Base-by-base conservation (phyloP, 1,140 invertebrate genomes). In the Melanaphis sacchari region DNA sequence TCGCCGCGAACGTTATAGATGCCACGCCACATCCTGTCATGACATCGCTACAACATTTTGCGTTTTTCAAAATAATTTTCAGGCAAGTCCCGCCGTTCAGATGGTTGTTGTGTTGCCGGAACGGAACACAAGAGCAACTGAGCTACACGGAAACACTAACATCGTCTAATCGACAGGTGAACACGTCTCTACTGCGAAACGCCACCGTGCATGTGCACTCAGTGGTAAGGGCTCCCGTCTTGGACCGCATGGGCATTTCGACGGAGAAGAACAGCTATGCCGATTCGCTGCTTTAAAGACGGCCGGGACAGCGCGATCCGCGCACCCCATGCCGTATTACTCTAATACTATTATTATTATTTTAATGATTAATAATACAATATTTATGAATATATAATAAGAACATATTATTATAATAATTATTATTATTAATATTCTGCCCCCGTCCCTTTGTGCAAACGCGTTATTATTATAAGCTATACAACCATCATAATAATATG, bases 71-170 rank as follows among this genome's bases (percentile, higher is more conserved):
- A n/a, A 76, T 26, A 52, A 52, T 85, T 94, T 93, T 22, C 93
- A 94, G 94, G 40, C 93, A 93, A 93, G 90, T 94, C 11, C 93
- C 93, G 9, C 94, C 94, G 11, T 92, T 94, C 52, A 91, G 84
- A 52, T 94, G 94, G 94, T 26, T 94, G 22, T 82, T 52, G 40
- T 94, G 94, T 66, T 94, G 94, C 84, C 81, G 93, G 24, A 93
- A 93, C 26, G 85, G 59, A n/a, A 93, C 46, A 38, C 87, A 82
- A 52, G 94, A 94, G n/a, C 93, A 93, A 54, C 36, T 90, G 46
- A 94, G 94, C 59, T 93, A 90, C 88, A 94, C 94, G 31, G 94
- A 94, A 93, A 94, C 94, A 40, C 84, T 94, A 49, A 94, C 94
- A 46, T 94, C 94, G 54, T 92, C 90, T 36, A 94, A 94, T 88